Base-by-base conservation (phyloP, 2,113 vertebrate species). In the Vulpes ferrilata region DNA sequence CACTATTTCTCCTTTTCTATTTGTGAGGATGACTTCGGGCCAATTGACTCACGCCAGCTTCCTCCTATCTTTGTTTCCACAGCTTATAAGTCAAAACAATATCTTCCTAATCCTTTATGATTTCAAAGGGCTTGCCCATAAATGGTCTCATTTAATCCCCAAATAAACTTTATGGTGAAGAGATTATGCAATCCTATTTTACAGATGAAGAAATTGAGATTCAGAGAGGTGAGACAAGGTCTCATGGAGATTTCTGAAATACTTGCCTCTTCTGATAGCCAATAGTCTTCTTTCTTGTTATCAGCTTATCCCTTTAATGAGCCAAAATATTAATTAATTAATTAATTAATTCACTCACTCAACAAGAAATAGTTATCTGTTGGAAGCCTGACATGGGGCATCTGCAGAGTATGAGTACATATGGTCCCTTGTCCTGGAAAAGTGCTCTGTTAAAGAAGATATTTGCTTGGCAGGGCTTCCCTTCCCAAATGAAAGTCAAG, bases 1-100 rank as follows among this genome's bases (percentile, higher is more conserved):
- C 7, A 71, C 64, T 60, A 78, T 97, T 98, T 98, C 97, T 97
- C 80, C 84, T 97, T 98, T 98, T 97, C 86, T 96, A 35, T 90
- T 95, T 92, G 20, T 57, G 55, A 82, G 27, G 20, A 23, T 78
- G 60, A 32, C 43, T 89, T 83, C 4, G 86, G 17, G 30, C 17
- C 23, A n/a, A 3, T 9, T 86, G 84, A 94, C 62, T 86, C 81
- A 93, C n/a, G 4, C 17, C 15, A 20, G 22, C 35, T 90, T 94
- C 93, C 69, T 88, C 27, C 25, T 51, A 17, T 87, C 60, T 93
- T 89, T 59, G 65, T 90, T 95, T 97, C 64, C 23, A 53, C 80
- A 85, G 35, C 15, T 94, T 91, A 51, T 51, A 95, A 97, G 73
- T 76, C 1, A 23, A 85, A 88, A 81, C 7, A 38, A 1, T 71